These are phyloP conservation scores for Drosophila melanica DNA, from an alignment of 1,140 invertebrate species.

Conservation along the genomic window DNA sequence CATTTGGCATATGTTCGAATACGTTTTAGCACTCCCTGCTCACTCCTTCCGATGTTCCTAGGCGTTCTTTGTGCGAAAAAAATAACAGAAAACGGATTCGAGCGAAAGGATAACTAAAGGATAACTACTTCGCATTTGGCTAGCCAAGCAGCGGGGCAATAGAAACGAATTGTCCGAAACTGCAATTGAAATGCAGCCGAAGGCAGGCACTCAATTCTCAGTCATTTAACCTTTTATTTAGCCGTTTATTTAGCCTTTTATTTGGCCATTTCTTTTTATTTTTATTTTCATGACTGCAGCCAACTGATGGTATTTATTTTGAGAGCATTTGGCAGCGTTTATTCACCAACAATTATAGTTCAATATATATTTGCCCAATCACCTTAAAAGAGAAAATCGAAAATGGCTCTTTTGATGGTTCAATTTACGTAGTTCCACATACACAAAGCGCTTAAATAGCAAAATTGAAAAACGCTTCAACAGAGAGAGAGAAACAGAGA, in stretches of 20 bases:
- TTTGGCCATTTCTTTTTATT: conserved; percentile 41
- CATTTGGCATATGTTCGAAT: background rate
- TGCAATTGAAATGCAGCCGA: conserved; percentile 45
- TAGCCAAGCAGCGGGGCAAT: conserved; percentile 18
- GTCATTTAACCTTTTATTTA: conserved; percentile 25
- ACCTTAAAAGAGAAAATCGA: conserved; percentile 26
- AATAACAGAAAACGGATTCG: conserved; percentile 46
- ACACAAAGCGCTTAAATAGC: background rate
- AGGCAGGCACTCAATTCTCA: conserved; percentile 21
- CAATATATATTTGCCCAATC: conserved; percentile 45
- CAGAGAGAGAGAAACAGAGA: background rate
- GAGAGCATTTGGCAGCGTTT: conserved; percentile 2
- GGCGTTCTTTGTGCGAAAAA: conserved; percentile 5
- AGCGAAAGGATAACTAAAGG: conserved; percentile 14
- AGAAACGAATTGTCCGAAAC: conserved; percentile 24
- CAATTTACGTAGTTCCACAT: conserved; percentile 31
- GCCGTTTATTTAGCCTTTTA: conserved; percentile 40
- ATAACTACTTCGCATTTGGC: conserved; percentile 12
- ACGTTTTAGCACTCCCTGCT: conserved; percentile 6
- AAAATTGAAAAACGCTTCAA: conserved; percentile 3
- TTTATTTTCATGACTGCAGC: conserved; percentile 41
- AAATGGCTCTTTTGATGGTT: conserved; percentile 32
- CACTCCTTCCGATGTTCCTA: conserved; percentile 23
- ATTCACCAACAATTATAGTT: conserved; percentile 38
- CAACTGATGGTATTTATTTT: conserved; percentile 12